These are phyloP conservation scores for Polypterus senegalus DNA, from an alignment of 2,113 vertebrate species.

Conservation along the genomic window DNA sequence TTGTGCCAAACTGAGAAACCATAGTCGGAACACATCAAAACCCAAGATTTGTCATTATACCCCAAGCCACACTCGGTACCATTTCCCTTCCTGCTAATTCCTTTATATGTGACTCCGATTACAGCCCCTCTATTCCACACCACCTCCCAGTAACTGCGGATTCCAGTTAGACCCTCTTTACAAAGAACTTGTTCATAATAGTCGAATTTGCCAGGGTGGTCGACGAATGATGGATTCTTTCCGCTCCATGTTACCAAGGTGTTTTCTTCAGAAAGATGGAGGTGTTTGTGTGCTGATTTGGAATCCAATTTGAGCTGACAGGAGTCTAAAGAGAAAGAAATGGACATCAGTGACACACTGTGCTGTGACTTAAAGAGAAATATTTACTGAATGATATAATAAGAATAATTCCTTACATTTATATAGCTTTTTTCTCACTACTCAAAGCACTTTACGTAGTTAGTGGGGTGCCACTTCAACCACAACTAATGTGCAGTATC, in stretches of 20 bases:
- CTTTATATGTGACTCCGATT: constrained; percentile 35
- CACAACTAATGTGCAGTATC: too few species aligned
- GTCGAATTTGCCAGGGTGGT: constrained; percentile 50
- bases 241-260: constrained; percentile 40
- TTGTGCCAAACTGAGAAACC: constrained; percentile 54
- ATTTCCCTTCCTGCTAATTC: constrained; percentile 30
- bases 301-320: constrained; percentile 42
- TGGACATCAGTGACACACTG: background rate
- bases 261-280: constrained; percentile 49
- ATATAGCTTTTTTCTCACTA: too few species aligned
- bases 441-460: too few species aligned
- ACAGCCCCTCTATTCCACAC: constrained; percentile 54
- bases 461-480: too few species aligned
- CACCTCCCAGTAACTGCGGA: constrained; percentile 55
- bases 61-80: constrained; percentile 44
- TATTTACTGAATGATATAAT: too few species aligned
- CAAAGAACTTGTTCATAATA: constrained; percentile 47
- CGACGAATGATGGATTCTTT: constrained; percentile 44
- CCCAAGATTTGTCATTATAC: constrained; percentile 52
- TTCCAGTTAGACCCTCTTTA: constrained; percentile 40
- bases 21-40: constrained; percentile 46
- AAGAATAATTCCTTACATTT: too few species aligned
- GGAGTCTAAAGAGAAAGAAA: constrained; percentile 35
- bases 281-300: constrained; percentile 48
- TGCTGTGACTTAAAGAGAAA: too few species aligned